A percentile compares a stretch with the other conserved stretches of the same genome.
Conservation (phyloP, 2,888 invertebrate genomes). For the Lathronympha strigana region DNA sequence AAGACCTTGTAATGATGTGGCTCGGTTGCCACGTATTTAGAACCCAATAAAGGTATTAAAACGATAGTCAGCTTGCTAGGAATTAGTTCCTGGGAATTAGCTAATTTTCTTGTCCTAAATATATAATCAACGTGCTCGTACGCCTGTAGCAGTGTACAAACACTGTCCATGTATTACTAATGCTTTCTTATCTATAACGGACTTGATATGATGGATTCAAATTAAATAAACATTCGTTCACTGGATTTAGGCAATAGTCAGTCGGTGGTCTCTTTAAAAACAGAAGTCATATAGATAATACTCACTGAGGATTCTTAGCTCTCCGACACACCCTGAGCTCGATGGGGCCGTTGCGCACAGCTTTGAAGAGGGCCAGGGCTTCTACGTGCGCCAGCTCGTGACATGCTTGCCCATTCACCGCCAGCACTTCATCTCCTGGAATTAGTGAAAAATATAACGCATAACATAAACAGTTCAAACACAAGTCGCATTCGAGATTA, state of each 20-base stretch:
- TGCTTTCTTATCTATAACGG: background rate
- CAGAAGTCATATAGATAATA: conserved; percentile 44
- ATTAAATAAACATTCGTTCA: background rate
- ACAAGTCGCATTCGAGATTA: too few species aligned
- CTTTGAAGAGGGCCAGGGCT: conserved; percentile 91
- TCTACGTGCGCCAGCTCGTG: conserved; percentile 92
- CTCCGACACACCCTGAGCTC: conserved; percentile 89
- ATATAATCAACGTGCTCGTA: too few species aligned
- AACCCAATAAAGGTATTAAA: too few species aligned
- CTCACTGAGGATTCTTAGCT: conserved; percentile 76
- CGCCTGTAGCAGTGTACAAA: background rate
- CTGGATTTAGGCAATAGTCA: background rate
- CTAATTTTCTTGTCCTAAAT: too few species aligned
- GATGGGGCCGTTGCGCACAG: conserved; percentile 90
- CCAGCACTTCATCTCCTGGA: conserved; percentile 91
- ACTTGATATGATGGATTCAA: background rate
- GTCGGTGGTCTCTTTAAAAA: background rate
- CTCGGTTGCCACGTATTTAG: too few species aligned
- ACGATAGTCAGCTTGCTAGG: too few species aligned
- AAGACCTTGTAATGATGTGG: too few species aligned
- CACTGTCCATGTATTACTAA: background rate
- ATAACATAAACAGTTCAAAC: too few species aligned
- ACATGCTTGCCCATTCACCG: conserved; percentile 91
- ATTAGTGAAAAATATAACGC: conserved; percentile 48
- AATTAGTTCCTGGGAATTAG: too few species aligned